Percentiles rank a stretch among this genome's conserved stretches.
phyloP scores from a whole-genome alignment of 2,113 vertebrate species.

The Trematomus loennbergii region DNA sequence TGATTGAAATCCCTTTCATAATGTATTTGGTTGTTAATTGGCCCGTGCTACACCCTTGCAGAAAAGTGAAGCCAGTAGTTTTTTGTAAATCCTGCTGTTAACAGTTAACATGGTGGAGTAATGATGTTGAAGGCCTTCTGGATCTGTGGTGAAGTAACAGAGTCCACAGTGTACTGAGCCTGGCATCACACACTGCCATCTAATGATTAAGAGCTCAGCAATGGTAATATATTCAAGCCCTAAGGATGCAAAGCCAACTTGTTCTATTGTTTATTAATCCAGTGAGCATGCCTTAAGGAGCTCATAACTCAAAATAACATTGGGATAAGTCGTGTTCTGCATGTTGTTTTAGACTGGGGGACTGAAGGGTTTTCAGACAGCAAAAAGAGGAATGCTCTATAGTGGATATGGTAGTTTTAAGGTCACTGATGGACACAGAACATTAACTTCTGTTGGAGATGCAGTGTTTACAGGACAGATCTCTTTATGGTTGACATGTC shows the following conservation, averaged over 20 bases:
- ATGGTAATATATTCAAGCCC: neutral
- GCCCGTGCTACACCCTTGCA: too few species aligned
- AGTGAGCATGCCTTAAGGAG: neutral
- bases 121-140: neutral
- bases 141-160: conserved; percentile 10
- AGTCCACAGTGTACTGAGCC: conserved; percentile 1
- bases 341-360: neutral
- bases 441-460: neutral
- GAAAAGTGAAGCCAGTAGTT: too few species aligned
- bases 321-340: neutral
- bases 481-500: neutral
- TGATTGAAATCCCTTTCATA: too few species aligned
- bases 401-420: neutral
- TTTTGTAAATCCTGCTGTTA: too few species aligned
- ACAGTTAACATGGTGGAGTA: neutral
- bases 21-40: too few species aligned
- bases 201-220: conserved; percentile 18
- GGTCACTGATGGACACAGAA: neutral
- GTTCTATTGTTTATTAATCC: conserved; percentile 5
- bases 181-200: neutral
- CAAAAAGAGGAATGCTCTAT: neutral
- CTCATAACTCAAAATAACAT: neutral
- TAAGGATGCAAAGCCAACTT: conserved; percentile 20
- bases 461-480: neutral
- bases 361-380: neutral